These are phyloP conservation scores for Tupaia chinensis DNA, from an alignment of 2,113 vertebrate genomes.

Conservation along the genomic window DNA sequence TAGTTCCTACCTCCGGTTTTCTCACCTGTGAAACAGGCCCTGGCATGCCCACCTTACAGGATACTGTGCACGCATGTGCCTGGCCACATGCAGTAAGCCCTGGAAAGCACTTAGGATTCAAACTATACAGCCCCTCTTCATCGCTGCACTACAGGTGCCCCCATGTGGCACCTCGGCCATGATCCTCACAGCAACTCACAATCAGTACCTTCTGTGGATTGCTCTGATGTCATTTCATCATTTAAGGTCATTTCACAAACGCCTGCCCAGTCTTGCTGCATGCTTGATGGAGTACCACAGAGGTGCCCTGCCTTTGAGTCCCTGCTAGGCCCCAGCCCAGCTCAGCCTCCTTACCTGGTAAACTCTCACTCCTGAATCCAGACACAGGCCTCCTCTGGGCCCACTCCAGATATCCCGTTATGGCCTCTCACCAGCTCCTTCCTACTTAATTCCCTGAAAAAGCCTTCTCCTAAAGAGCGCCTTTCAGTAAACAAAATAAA, in stretches of 20 bases:
- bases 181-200: background rate
- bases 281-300: background rate
- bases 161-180: rapidly evolving
- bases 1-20: background rate
- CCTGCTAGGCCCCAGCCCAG: too few relatives aligned
- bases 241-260: background rate
- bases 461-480: background rate
- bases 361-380: background rate
- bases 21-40: background rate
- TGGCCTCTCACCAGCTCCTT: background rate
- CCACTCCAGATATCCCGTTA: background rate
- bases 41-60: background rate
- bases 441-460: background rate
- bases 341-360: background rate
- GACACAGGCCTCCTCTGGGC: background rate
- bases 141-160: background rate
- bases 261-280: background rate
- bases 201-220: rapidly evolving
- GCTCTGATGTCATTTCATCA: background rate
- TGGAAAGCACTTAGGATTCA: background rate
- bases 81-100: background rate
- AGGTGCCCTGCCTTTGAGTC: background rate
- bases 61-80: background rate
- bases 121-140: background rate
- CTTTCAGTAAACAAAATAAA: constrained; percentile 45